Evolutionary conservation across 2,888 invertebrate genomes (phyloP), one percentile per base, ranked within the genome.

Genomic region (Pyrrhia umbra): DNA sequence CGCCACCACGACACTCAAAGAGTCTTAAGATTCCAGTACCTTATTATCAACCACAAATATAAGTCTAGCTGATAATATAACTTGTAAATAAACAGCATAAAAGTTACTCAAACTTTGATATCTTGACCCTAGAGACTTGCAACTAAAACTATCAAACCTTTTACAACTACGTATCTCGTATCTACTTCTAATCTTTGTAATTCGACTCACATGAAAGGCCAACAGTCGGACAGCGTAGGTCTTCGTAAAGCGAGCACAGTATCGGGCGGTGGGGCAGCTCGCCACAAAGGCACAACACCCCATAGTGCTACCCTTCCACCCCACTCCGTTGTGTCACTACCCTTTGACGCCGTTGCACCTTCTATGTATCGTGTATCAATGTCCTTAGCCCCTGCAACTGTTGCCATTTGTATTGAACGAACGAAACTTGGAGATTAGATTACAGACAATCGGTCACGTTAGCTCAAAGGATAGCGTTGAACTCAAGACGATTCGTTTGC

Each of bases 251-350:
- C 79, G 46, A 95, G 83, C 58, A 95, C 83, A 9, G 88, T 90
- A 84, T 91, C 82, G 40, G 95, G 90, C 52, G 95, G 86, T 27
- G 90, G 89, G 21, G 91, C 78, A 18, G 88, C 85, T 20, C 89
- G 84, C 92, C 94, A 92, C 65, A 95, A 76, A 3, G 94, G 93
- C 50, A 94, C 82, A 8, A 93, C 79, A 18, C 94, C 93, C 92
- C 91, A 93, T 20, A 94, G 79, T 1, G 90, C 89, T 10, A 92
- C 87, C 15, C 90, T 88, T 27, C 90, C 88, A 20, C 88, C 90
- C 88, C 91, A 92, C 76, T 88, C 91, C 42, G 82, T 75, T 34
- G 94, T 94, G 70, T 86, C 82, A 30, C 79, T 84, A 37, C 93
- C 91, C 77, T 81, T 85, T 30, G 79, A 73, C 4, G 85, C 89